Percentiles rank a stretch among this genome's conserved stretches.
Evolutionary conservation across 2,797 vertebrate species (phyloP).

Genomic region (Sibirionetta formosa): DNA sequence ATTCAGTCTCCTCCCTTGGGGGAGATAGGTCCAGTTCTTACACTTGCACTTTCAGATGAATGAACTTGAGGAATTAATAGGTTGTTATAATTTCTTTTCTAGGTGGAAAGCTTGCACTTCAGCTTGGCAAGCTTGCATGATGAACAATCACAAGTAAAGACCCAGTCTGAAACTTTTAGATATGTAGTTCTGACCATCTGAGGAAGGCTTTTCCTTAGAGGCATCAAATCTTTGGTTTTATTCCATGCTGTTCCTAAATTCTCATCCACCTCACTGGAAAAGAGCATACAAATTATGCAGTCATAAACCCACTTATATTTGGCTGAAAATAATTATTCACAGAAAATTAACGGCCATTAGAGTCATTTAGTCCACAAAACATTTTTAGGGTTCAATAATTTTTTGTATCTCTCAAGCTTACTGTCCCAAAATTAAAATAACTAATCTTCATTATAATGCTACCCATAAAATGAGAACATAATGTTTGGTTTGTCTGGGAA

Average conservation of each 20-base stretch:
- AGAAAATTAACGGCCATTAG: not conserved
- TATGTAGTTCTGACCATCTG: not conserved
- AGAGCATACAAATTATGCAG: not conserved
- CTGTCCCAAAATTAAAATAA: not conserved
- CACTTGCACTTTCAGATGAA: not conserved
- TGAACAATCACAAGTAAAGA: fast-evolving
- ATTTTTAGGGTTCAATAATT: not conserved
- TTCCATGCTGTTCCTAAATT: not conserved
- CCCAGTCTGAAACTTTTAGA: not conserved
- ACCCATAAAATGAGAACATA: not conserved
- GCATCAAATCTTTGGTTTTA: not conserved
- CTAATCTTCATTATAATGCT: not conserved
- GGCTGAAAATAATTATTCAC: not conserved
- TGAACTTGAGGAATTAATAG: not conserved
- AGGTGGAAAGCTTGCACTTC: not conserved
- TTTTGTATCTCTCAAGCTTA: not conserved
- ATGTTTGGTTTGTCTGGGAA: not conserved
- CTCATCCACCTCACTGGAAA: not conserved
- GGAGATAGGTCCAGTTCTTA: not conserved
- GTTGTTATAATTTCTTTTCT: not conserved
- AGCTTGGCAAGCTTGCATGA: not conserved
- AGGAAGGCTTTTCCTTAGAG: not conserved
- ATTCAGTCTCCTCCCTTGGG: not conserved
- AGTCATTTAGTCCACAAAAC: not conserved
- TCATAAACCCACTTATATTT: not conserved